Percentiles rank a stretch among this genome's conserved stretches.
Evolutionary conservation across 2,113 vertebrate species (phyloP).

Genomic region (Heterotilapia buettikoferi): DNA sequence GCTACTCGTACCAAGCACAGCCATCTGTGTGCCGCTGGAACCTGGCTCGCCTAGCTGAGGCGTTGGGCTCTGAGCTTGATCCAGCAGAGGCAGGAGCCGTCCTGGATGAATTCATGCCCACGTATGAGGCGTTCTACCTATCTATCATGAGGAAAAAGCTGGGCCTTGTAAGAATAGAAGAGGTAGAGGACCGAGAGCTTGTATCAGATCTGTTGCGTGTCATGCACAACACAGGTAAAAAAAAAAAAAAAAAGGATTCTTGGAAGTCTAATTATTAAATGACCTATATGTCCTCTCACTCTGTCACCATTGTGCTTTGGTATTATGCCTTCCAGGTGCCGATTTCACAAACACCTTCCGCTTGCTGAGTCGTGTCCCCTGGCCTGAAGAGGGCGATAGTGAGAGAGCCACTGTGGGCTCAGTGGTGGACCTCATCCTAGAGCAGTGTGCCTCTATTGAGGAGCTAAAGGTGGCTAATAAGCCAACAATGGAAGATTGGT

Average conservation of each 20-base stretch:
- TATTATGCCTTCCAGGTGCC: conserved; percentile 65
- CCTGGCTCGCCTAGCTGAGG: conserved; percentile 83
- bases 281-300: neutral
- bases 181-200: conserved; percentile 76
- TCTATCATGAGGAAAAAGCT: conserved; percentile 86
- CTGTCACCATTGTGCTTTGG: neutral
- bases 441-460: conserved; percentile 81
- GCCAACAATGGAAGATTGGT: conserved; percentile 84
- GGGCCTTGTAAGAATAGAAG: conserved; percentile 74
- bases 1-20: conserved; percentile 85
- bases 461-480: conserved; percentile 80
- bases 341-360: conserved; percentile 88
- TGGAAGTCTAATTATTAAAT: neutral
- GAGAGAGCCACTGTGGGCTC: conserved; percentile 36
- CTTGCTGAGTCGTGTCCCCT: conserved; percentile 72
- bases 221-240: conserved; percentile 82
- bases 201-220: conserved; percentile 79
- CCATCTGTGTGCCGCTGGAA: conserved; percentile 89
- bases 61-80: conserved; percentile 81
- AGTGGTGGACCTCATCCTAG: conserved; percentile 66
- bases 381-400: conserved; percentile 16
- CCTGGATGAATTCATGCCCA: conserved; percentile 76
- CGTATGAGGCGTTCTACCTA: conserved; percentile 80
- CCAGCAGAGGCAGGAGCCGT: conserved; percentile 65
- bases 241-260: neutral